A percentile compares a stretch with the other conserved stretches of the same genome.
Evolutionary conservation across 2,797 vertebrate species (phyloP).

Genomic region (Xiphorhynchus erythropygius): DNA sequence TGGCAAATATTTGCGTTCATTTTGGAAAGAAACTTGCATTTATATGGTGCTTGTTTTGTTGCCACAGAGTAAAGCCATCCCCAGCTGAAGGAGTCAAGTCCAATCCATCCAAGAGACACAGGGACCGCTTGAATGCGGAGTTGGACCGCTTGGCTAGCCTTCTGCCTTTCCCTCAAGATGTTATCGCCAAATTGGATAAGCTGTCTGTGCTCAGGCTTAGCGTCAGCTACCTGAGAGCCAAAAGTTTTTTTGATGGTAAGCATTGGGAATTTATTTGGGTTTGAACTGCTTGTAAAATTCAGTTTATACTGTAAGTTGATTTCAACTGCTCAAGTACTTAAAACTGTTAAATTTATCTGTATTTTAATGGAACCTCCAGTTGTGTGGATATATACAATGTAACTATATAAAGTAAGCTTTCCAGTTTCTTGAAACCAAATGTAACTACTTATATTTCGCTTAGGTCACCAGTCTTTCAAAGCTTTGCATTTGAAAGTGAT

Average conservation of each 20-base stretch:
- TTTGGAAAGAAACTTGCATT: not conserved
- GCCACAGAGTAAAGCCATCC: conserved; percentile 76
- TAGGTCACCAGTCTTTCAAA: not conserved
- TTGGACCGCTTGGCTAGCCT: conserved; percentile 85
- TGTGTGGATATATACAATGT: not conserved
- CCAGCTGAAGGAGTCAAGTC: conserved; percentile 82
- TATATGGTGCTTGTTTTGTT: not conserved
- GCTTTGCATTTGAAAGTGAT: conserved; percentile 4
- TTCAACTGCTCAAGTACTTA: conserved; percentile 13
- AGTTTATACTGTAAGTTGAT: not conserved
- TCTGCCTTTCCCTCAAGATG: conserved; percentile 85
- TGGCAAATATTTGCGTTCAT: not conserved
- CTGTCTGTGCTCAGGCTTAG: conserved; percentile 87
- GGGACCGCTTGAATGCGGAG: conserved; percentile 85
- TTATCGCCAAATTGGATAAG: conserved; percentile 87
- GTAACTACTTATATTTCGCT: conserved; percentile 3
- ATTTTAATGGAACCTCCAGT: not conserved
- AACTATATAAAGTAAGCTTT: conserved; percentile 28
- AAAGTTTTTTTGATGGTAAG: conserved; percentile 88
- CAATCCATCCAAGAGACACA: conserved; percentile 87
- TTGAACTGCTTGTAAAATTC: not conserved
- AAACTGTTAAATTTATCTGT: not conserved
- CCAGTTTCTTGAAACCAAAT: conserved; percentile 23
- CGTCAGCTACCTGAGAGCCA: conserved; percentile 87
- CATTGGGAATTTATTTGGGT: conserved; percentile 12